Evolutionary conservation across 2,113 vertebrate genomes (phyloP).

Genomic region (Caloenas nicobarica): DNA sequence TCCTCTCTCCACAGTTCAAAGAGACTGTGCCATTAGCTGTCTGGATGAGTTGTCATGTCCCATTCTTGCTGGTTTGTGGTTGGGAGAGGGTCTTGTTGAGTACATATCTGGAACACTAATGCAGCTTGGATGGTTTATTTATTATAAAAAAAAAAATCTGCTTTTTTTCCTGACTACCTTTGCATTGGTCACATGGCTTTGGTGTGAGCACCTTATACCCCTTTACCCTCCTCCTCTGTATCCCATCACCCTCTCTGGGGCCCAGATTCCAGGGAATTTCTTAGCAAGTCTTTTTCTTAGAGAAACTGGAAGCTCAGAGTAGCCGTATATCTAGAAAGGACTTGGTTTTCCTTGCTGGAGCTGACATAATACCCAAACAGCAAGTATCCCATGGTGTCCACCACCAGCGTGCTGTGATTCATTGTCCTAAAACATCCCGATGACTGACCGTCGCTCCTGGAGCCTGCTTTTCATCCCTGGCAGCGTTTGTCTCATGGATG

Average conservation of each 20-base stretch:
- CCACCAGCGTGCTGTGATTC: neutral
- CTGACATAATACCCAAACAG: neutral
- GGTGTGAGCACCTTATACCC: constrained; percentile 63
- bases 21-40: constrained; percentile 65
- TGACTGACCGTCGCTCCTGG: neutral
- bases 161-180: constrained; percentile 69
- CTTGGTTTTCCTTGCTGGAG: constrained; percentile 4
- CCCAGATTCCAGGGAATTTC: constrained; percentile 55
- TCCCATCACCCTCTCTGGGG: constrained; percentile 11
- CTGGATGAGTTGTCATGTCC: constrained; percentile 62
- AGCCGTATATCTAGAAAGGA: neutral
- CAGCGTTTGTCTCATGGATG: neutral
- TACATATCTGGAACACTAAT: constrained; percentile 72
- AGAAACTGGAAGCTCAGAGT: constrained; percentile 28
- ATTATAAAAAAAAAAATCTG: constrained; percentile 51
- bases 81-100: constrained; percentile 57
- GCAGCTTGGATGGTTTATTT: constrained; percentile 61
- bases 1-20: constrained; percentile 57
- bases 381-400: neutral
- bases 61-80: constrained; percentile 65
- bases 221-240: constrained; percentile 19
- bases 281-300: constrained; percentile 13
- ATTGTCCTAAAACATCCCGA: neutral
- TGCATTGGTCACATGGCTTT: constrained; percentile 69
- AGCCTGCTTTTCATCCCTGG: neutral